Conservation (phyloP, 2,113 vertebrate species). For the Brachyhypopomus gauderio region DNA sequence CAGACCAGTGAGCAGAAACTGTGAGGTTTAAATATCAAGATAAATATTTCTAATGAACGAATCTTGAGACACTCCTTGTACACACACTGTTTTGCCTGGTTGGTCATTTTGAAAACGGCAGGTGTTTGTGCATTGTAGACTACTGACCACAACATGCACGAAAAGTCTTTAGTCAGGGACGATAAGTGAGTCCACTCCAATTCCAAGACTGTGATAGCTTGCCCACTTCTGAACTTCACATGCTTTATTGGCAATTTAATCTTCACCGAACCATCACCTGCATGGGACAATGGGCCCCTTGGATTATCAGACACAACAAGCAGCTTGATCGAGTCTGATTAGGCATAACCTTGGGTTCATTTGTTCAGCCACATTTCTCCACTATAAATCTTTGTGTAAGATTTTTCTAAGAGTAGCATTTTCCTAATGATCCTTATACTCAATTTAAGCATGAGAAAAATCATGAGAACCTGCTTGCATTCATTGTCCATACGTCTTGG, state of each 20-base stretch:
- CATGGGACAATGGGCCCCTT: background rate
- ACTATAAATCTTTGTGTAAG: background rate
- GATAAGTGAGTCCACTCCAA: background rate
- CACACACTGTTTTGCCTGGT: background rate
- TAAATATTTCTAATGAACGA: slow-evolving; percentile 23
- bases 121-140: background rate
- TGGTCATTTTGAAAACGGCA: background rate
- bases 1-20: slow-evolving; percentile 10
- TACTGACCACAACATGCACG: no score
- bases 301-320: background rate
- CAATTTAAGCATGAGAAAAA: background rate
- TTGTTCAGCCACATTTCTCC: background rate
- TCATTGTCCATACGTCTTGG: no score
- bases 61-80: slow-evolving; percentile 17
- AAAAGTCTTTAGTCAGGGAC: no score
- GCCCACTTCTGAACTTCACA: background rate
- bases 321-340: background rate
- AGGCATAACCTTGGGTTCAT: background rate
- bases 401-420: background rate
- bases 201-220: background rate
- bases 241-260: background rate
- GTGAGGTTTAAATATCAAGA: slow-evolving; percentile 16
- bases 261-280: background rate
- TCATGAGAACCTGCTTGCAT: no score
- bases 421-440: background rate